Base-by-base conservation (phyloP, 2,888 invertebrate genomes). In the Sipha maydis region DNA sequence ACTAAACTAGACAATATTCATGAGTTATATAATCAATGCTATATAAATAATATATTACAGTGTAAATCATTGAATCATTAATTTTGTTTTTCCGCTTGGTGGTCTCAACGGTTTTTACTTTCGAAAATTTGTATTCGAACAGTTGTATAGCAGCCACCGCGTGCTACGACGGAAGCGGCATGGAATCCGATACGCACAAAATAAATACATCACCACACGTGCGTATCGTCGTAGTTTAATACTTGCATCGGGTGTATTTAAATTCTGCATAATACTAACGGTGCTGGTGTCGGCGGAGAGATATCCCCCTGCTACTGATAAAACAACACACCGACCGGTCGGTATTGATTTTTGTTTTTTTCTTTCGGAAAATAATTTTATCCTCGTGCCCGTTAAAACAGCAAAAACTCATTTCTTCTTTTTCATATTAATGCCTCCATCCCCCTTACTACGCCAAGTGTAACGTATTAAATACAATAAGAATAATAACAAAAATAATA, bases 51-150 rank as follows among this genome's bases (percentile, higher is more conserved):
- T 48, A 48, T 48, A 1, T 8, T 2, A 48, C 14, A 1, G 48
- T 48, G 14, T 48, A 48, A 48, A 48, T 48, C 11, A 48, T 14
- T 48, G 48, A 9, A 48, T 48, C 11, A 14, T 48, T 48, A 48
- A 9, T 48, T 48, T 48, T 48, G 14, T 48, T 14, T 48, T 48
- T 48, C 11, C 14, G 8, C 11, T 3, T 11, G 41, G 61, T 25
- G 61, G 61, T 77, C 77, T n/a, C 77, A 48, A 77, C 48, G 77
- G 77, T 77, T 77, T 77, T 77, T 77, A 77, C 77, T 77, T 77
- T 77, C 77, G 77, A 77, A 77, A 48, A 28, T 48, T 48, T 77
- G 8, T 61, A 61, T 61, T 61, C 61, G 61, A 0, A 61, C 48
- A 48, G 48, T 48, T 11, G 14, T 14, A 48, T 48, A 48, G 48